Conservation (phyloP, 1,140 invertebrate species). For the Camponotus pennsylvanicus region DNA sequence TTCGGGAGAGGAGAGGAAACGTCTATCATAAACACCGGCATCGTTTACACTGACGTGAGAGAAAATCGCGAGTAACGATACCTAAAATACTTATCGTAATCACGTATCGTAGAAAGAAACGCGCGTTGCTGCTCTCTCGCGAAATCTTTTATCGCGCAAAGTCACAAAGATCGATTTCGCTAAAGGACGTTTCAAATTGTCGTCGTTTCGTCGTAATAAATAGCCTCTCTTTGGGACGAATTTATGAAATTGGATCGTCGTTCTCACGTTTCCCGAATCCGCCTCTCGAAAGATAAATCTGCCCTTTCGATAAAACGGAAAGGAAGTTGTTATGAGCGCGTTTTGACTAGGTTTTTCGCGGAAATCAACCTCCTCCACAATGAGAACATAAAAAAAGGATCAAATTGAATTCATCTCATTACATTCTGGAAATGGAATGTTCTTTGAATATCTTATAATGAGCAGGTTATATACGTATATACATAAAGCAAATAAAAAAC, state of each 20-base stretch:
- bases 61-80: neutral
- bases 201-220: conserved; percentile 27
- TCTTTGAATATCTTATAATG: neutral
- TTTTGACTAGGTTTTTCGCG: conserved; percentile 10
- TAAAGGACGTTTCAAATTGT: conserved; percentile 36
- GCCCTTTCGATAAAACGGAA: conserved; percentile 11
- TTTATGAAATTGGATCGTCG: conserved; percentile 31
- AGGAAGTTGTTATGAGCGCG: conserved; percentile 14
- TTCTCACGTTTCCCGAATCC: neutral
- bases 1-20: neutral
- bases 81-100: conserved; percentile 8
- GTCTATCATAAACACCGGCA: neutral
- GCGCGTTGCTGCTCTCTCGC: too few species aligned
- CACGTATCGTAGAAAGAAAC: neutral
- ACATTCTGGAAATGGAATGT: neutral
- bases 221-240: conserved; percentile 25
- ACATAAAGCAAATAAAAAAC: neutral
- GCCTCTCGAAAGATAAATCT: conserved; percentile 23
- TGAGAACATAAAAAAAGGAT: conserved; percentile 11
- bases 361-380: neutral
- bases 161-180: neutral
- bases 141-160: conserved; percentile 14
- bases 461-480: neutral
- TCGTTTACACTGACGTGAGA: neutral
- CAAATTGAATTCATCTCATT: conserved; percentile 25